Conservation (phyloP, 2,113 vertebrate genomes). For the Lepidothrix coronata region DNA sequence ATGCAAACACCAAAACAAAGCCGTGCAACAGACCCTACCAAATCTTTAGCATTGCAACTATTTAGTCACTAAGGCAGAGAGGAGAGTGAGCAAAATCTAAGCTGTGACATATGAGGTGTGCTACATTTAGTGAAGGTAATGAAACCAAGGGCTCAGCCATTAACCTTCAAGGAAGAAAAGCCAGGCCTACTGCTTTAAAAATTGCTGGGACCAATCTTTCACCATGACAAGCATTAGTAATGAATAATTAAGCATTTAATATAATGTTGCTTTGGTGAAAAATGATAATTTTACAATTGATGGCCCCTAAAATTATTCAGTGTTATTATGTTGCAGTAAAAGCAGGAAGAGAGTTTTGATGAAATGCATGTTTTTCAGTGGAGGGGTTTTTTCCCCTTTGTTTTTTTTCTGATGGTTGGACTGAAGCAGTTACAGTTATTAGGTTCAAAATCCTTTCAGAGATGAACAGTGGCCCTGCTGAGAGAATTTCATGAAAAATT, state of each 20-base stretch:
- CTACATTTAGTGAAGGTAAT: constrained; percentile 79
- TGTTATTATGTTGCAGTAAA: constrained; percentile 76
- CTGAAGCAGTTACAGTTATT: constrained; percentile 81
- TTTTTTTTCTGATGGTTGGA: constrained; percentile 71
- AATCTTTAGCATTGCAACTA: neutral
- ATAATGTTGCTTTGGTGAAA: constrained; percentile 87
- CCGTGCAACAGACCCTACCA: neutral
- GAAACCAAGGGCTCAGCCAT: constrained; percentile 80
- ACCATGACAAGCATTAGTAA: constrained; percentile 88
- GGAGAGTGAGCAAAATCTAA: neutral
- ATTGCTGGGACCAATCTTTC: constrained; percentile 86
- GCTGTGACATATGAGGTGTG: constrained; percentile 77
- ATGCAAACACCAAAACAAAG: constrained; percentile 48
- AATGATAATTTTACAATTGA: constrained; percentile 90
- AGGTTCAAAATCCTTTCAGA: constrained; percentile 81
- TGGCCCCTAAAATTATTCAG: constrained; percentile 82
- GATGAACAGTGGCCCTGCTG: constrained; percentile 83
- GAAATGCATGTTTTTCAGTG: constrained; percentile 80
- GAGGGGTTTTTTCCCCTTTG: neutral
- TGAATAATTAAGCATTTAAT: constrained; percentile 99
- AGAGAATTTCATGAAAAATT: constrained; percentile 92
- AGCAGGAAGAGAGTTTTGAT: constrained; percentile 67
- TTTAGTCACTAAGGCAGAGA: neutral
- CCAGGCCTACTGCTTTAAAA: constrained; percentile 82
- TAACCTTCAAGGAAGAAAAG: constrained; percentile 87